These are phyloP conservation scores for Diachrysia chrysitis DNA, from an alignment of 2,888 invertebrate genomes.

Conservation along the genomic window DNA sequence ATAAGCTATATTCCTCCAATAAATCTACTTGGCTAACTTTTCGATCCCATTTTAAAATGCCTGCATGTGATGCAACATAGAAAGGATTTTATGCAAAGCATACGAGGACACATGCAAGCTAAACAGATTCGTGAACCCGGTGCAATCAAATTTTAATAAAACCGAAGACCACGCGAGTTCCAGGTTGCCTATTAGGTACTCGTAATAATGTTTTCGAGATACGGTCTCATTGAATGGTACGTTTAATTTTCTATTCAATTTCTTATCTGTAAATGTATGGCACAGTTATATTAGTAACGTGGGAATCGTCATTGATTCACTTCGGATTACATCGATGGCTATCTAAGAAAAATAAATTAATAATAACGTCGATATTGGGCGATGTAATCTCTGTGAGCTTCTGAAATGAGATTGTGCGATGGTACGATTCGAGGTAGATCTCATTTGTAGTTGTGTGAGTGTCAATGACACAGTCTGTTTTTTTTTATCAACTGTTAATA, in stretches of 20 bases:
- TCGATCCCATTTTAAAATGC: conserved; percentile 34
- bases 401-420: conserved; percentile 64
- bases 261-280: conserved; percentile 81
- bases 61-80: conserved; percentile 34
- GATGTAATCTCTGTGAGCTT: conserved; percentile 78
- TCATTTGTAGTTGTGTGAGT: conserved; percentile 22
- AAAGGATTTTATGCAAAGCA: conserved; percentile 43
- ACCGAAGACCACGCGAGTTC: conserved; percentile 26
- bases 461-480: conserved; percentile 37
- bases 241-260: conserved; percentile 84
- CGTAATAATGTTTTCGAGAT: conserved; percentile 59
- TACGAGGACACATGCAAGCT: conserved; percentile 40
- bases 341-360: conserved; percentile 84
- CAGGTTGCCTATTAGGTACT: conserved; percentile 51
- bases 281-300: conserved; percentile 80
- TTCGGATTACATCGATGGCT: conserved; percentile 83
- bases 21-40: conserved; percentile 19
- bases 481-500: conserved; percentile 17
- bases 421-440: conserved; percentile 47
- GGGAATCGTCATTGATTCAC: conserved; percentile 81
- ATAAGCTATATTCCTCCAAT: conserved; percentile 7
- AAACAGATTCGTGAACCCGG: conserved; percentile 30
- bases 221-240: conserved; percentile 73
- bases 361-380: conserved; percentile 78
- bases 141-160: conserved; percentile 39